Evolutionary conservation across 2,113 vertebrate species (phyloP).

Genomic region (Dascyllus trimaculatus): DNA sequence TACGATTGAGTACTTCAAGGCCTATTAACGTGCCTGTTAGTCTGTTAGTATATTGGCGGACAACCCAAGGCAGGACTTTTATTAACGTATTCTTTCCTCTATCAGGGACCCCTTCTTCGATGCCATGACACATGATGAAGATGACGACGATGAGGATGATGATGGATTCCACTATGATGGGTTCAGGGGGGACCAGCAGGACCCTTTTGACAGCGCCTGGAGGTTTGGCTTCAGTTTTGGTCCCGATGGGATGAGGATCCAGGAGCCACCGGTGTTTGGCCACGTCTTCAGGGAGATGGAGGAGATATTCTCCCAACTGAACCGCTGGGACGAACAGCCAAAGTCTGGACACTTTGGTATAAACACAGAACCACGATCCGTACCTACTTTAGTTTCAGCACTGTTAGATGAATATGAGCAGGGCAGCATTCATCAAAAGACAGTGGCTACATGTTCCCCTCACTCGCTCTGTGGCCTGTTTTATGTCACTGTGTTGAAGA

Average conservation of each 20-base stretch:
- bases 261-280: conserved; percentile 80
- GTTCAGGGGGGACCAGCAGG: conserved; percentile 54
- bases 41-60: no score
- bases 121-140: conserved; percentile 81
- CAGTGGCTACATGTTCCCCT: not conserved
- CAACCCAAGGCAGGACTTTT: no score
- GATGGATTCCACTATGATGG: conserved; percentile 62
- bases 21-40: not conserved
- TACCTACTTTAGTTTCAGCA: no score
- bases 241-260: conserved; percentile 76
- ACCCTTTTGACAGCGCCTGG: conserved; percentile 76
- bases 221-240: conserved; percentile 84
- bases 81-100: not conserved
- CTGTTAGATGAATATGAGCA: no score
- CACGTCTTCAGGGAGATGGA: conserved; percentile 84
- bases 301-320: conserved; percentile 81
- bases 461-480: not conserved
- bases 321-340: conserved; percentile 56
- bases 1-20: not conserved
- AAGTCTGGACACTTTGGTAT: conserved; percentile 66
- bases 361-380: not conserved
- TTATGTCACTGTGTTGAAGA: not conserved
- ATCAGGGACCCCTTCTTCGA: conserved; percentile 85
- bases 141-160: conserved; percentile 69
- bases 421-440: no score